Base-by-base conservation (phyloP, 1,140 invertebrate genomes). In the Drosophila nikananu region DNA sequence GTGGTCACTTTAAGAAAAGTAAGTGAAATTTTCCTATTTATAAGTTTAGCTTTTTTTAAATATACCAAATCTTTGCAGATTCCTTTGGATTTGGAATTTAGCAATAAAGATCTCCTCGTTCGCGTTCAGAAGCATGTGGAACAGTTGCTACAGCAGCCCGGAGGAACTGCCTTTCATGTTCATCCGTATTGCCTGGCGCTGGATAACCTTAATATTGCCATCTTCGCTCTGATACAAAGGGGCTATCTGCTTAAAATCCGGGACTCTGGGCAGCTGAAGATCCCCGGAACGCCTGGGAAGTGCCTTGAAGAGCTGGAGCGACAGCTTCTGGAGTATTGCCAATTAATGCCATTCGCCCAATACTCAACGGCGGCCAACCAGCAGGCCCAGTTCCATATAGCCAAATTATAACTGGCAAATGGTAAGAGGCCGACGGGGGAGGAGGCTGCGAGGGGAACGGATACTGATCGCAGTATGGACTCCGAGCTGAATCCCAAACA, bases 151-250 rank as follows among this genome's bases (percentile, higher is more conserved):
- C 91, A 91, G 32, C 80, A 65, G 66, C 89, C 70, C 57, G 86
- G 82, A 3, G 84, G 77, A 0, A 54, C 73, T 32, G 81, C 84
- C 5, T 55, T 62, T 2, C 92, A 93, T 66, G 91, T 94, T 5
- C 95, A 95, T 92, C 95, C 95, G 0, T 96, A 95, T 93, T 94
- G 94, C 70, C 91, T 96, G 32, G 95, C 94, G 41, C 92, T 95
- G 66, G 95, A 95, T 74, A 93, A 93, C 41, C 92, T 94, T 7
- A 92, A 86, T 48, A 92, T 91, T 27, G 92, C 92, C 37, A 77
- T 93, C 17, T 67, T 82, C 49, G 86, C 92, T 8, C 67, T 93
- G 0, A 76, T 92, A 10, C 91, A 92, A 58, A 54, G 71, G 23
- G 86, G 81, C 8, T 92, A 89, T 72, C 30, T 92, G 10, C 23